Evolutionary conservation across 2,888 invertebrate species (phyloP).

Genomic region (Tigriopus californicus): DNA sequence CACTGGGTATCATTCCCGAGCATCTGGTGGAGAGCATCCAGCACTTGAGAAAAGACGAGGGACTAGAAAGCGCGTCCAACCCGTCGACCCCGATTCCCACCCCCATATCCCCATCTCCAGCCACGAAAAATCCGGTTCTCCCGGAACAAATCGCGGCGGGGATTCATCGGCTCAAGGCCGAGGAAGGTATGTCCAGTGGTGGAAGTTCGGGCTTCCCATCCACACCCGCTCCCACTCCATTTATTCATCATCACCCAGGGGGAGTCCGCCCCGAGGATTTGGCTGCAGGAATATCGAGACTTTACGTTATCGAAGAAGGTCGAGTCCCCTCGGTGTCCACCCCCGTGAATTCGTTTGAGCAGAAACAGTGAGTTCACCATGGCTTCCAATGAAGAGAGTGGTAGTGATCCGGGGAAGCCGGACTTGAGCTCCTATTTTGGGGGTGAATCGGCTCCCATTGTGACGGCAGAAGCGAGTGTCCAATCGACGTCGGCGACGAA

Average conservation of each 20-base stretch:
- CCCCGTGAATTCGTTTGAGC: no score
- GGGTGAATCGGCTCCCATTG: no score
- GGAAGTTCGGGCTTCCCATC: constrained; percentile 13
- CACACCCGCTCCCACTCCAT: constrained; percentile 15
- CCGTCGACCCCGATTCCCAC: constrained; percentile 11
- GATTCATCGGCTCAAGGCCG: constrained; percentile 12
- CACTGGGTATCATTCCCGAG: constrained; percentile 11
- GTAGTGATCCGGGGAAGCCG: neutral
- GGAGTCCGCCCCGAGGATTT: constrained; percentile 12
- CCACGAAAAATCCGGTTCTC: neutral
- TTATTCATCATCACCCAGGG: constrained; percentile 2
- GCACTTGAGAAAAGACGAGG: constrained; percentile 1
- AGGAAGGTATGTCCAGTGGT: constrained; percentile 14
- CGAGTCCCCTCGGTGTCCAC: no score
- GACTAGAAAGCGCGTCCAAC: constrained; percentile 6
- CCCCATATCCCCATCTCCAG: constrained; percentile 1
- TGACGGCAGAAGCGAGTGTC: no score
- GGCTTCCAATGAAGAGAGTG: neutral
- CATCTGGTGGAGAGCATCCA: constrained; percentile 1
- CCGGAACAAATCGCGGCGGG: constrained; percentile 15
- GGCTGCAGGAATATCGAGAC: constrained; percentile 14
- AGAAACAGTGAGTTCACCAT: neutral
- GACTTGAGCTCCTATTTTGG: neutral
- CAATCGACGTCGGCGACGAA: neutral
- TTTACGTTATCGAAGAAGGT: constrained; percentile 10